Percentiles rank a stretch among this genome's conserved stretches.
Conservation (phyloP, 1,140 invertebrate species). For the Drosophila ercepeae region DNA sequence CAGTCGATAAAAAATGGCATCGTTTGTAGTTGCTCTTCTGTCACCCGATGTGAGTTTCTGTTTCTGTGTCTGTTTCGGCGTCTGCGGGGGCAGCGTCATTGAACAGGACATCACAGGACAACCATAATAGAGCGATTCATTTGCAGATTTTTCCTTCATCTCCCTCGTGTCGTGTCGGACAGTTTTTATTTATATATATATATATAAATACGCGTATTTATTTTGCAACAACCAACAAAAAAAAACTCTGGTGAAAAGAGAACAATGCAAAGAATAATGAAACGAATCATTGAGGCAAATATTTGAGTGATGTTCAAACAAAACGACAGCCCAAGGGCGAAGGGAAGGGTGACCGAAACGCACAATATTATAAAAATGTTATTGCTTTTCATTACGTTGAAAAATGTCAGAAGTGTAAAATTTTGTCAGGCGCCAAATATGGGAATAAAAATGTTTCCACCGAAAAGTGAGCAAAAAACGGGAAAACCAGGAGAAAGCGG, state of each 20-base stretch:
- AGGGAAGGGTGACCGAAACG: not conserved
- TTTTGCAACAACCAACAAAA: not conserved
- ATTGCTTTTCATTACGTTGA: conserved; percentile 61
- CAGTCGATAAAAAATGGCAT: conserved; percentile 62
- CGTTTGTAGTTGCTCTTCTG: conserved; percentile 36
- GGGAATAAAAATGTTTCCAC: not conserved
- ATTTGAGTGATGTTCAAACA: conserved; percentile 59
- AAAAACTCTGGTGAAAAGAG: conserved; percentile 9
- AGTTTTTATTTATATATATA: conserved; percentile 15
- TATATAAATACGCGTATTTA: conserved; percentile 22
- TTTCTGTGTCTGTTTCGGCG: not conserved
- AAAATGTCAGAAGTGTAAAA: conserved; percentile 38
- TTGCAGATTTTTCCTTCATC: conserved; percentile 47
- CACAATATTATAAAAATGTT: conserved; percentile 62
- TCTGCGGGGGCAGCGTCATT: conserved; percentile 26
- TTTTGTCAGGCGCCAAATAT: not conserved
- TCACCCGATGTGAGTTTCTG: not conserved
- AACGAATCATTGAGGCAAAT: conserved; percentile 57
- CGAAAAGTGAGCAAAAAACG: not conserved
- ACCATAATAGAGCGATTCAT: conserved; percentile 69
- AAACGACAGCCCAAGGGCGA: not conserved
- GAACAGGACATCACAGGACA: conserved; percentile 27
- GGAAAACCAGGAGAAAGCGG: too few relatives aligned
- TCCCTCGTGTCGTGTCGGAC: too few relatives aligned
- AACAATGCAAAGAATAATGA: conserved; percentile 34